Conservation (phyloP, 2,113 vertebrate genomes). For the Agapornis roseicollis region DNA sequence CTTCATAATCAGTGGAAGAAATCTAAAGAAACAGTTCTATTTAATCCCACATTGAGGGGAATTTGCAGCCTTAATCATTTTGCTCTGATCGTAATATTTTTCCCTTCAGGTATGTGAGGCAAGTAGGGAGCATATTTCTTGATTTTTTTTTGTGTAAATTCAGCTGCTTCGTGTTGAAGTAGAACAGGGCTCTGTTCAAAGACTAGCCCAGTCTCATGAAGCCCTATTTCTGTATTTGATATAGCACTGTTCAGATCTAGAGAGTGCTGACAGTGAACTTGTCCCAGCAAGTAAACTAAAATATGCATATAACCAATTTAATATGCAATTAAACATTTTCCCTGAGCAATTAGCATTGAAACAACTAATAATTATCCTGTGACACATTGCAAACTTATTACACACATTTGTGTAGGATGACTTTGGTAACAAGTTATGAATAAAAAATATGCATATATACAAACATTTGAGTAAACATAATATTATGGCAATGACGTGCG, state of each 20-base stretch:
- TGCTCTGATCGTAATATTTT: background rate
- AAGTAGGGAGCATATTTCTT: background rate
- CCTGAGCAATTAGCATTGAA: constrained; percentile 45
- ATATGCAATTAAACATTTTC: constrained; percentile 55
- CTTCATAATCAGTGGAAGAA: background rate
- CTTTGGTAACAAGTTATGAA: constrained; percentile 34
- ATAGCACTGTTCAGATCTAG: background rate
- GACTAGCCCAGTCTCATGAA: background rate
- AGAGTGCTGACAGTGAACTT: background rate
- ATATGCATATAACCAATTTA: constrained; percentile 37
- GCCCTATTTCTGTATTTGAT: background rate
- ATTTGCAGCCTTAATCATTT: background rate
- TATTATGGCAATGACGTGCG: background rate
- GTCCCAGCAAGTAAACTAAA: constrained; percentile 34
- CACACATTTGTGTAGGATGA: constrained; percentile 6
- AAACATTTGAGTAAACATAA: constrained; percentile 13
- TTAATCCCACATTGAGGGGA: background rate
- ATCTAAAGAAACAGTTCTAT: background rate
- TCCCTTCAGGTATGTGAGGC: background rate
- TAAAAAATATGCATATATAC: constrained; percentile 26
- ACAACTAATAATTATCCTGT: constrained; percentile 53
- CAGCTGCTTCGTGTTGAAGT: background rate
- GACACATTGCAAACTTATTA: background rate
- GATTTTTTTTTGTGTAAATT: background rate
- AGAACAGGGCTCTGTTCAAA: background rate